Base-by-base conservation (phyloP, 2,888 invertebrate genomes). In the Leptura quadrifasciata region DNA sequence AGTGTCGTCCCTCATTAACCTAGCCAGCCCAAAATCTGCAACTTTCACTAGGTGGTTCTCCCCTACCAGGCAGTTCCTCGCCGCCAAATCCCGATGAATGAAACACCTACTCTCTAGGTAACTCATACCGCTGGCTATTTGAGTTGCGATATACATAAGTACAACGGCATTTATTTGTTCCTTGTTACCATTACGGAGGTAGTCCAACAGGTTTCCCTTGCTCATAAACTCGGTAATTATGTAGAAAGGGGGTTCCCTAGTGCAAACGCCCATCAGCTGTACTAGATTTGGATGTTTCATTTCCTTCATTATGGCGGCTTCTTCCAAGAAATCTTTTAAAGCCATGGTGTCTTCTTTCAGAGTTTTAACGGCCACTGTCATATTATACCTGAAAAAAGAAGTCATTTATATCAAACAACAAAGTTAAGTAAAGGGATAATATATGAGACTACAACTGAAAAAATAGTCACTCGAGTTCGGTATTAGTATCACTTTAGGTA, bases 181-280 rank as follows among this genome's bases (percentile, higher is more conserved):
- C 84, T 95, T 94, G 87, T 94, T 95, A 76, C 95, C 95, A 82
- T 95, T 95, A 72, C 99, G 93, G 82, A 99, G 91, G 89, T 97
- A 99, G 90, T 99, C 99, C 76, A 99, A 91, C 82, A 99, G 92
- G 90, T 99, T 99, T 72, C 99, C 99, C 85, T 98, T 96, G 85
- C 96, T 96, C 99, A 99, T 99, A 90, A 98, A 99, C 91, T 99
- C 99, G 17, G 99, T 99, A 86, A 99, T 97, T 85, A 99, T 99
- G 90, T 99, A 99, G 90, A 99, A 99, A 4, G 99, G 99, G 12
- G 99, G 98, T 90, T 99, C 99, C 74, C 98, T 92, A 0, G 98
- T 99, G 91, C 99, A 99, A 27, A 99, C 99, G 79, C 98, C 99
- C 87, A 99, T 93, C 81, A 99, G 92, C 89, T 99, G 98, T 80